phyloP scores from a whole-genome alignment of 2,888 invertebrate genomes.

The Lucinisca nassula region DNA sequence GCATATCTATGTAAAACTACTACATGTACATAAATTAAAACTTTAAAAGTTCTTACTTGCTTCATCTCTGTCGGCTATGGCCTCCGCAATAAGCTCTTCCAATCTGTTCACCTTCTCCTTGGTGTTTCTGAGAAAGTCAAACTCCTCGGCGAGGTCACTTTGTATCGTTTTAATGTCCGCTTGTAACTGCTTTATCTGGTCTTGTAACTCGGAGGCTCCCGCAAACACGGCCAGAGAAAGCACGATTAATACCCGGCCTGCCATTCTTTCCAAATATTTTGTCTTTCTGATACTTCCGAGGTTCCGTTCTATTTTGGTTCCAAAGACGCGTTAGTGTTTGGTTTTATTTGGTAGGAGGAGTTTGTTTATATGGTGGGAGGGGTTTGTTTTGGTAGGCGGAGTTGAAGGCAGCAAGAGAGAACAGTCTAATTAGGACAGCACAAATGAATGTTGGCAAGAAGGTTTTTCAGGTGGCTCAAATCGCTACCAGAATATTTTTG shows the following conservation, averaged over 20 bases:
- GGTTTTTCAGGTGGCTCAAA: no score
- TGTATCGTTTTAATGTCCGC: constrained; percentile 48
- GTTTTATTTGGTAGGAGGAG: constrained; percentile 1
- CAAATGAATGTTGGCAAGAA: no score
- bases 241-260: constrained; percentile 34
- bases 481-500: no score
- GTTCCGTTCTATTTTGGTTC: not conserved
- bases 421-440: no score
- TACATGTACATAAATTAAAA: no score
- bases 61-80: constrained; percentile 32
- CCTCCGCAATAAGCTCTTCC: constrained; percentile 28
- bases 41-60: constrained; percentile 44
- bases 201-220: constrained; percentile 39
- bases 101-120: constrained; percentile 29
- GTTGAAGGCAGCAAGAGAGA: not conserved
- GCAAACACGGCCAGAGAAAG: constrained; percentile 32
- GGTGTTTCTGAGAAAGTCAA: constrained; percentile 40
- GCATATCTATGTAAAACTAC: no score
- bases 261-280: constrained; percentile 40
- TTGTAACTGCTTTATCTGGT: constrained; percentile 35
- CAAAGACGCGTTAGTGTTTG: not conserved
- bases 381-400: not conserved
- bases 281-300: not conserved
- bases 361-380: not conserved
- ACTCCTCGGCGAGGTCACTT: constrained; percentile 42